Base-by-base conservation (phyloP, 2,113 vertebrate species). In the Raphicerus campestris region DNA sequence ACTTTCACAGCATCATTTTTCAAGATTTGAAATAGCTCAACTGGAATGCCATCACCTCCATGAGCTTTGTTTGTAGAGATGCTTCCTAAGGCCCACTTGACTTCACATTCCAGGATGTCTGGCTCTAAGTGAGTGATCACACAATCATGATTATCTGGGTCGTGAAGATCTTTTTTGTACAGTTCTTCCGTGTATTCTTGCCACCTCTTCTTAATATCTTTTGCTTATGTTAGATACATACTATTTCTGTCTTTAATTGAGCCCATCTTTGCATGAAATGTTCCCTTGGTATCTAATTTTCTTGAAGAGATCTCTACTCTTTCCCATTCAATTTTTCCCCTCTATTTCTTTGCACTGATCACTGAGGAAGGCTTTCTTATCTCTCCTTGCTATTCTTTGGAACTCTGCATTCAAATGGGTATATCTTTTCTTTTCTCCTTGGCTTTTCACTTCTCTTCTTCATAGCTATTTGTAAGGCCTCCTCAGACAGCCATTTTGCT, bases 61-160 rank as follows among this genome's bases (percentile, higher is more conserved):
- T 2, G 0, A 66, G 32, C 63, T n/a, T n/a, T 66, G 16, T n/a
- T 66, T 1, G 0, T n/a, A 66, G 32, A 19, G 32, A n/a, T n/a
- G 32, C 3, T 66, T 66, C 32, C 3, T 66, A 66, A 19, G 61
- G 61, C 61, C 61, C 32, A 66, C 61, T 10, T 66, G 61, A 66
- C 16, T 66, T n/a, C 32, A 66, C 61, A n/a, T 66, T 66, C 61
- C 16, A 66, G 32, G 16, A 66, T 66, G 61, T 66, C 61, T n/a
- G 15, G 30, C 30, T n/a, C 30, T 63, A 32, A 30, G 61, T 63
- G 15, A 63, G 61, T 63, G 61, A 63, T n/a, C 3, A 66, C 32
- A 66, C 7, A 1, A 66, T 66, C 16, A 17, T 66, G 16, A 66
- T 66, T 66, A n/a, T 66, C 61, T n/a, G 4, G 32, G 32, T 66